Base-by-base conservation (phyloP, 2,888 invertebrate genomes). In the Drosophila pseudotalamancana region DNA sequence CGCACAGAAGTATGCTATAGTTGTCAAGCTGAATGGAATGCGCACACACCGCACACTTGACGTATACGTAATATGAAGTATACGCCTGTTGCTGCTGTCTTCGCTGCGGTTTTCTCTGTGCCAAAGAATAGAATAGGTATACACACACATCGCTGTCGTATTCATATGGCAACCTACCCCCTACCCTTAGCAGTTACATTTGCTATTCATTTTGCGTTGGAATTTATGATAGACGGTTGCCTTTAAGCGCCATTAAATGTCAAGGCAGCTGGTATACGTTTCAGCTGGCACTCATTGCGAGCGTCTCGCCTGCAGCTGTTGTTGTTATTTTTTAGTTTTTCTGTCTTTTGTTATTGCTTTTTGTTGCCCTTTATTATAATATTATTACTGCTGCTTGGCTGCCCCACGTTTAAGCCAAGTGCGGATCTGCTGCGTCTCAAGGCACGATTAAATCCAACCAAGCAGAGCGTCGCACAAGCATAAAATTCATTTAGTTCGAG, bases 1-100 rank as follows among this genome's bases (percentile, higher is more conserved):
- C 70, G 56, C 82, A 64, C 66, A 59, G 67, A 84, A 81, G 85
- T 85, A 74, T 74, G 82, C 77, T 73, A 75, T 61, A 56, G 50
- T 43, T 51, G 39, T 39, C 39, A 8, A 8, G 37, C 32, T 27
- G n/a, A 65, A 56, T 23, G 31, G 31, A 48, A 51, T 37, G n/a
- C 9, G 6, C 16, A 43, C 27, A 6, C 34, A 27, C 4, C 35
- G 18, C 6, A 34, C 21, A 43, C 35, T 37, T 19, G 40, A 37
- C 60, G 55, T 67, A 56, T 68, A 39, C 40, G 48, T 37, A 31
- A 71, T 49, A 56, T 49, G 9, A 35, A 31, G 27, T 43, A 32
- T 32, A 43, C 49, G 27, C 43, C 29, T 27, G 16, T 6, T 9
- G 34, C 34, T 72, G 72, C 72, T 54, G 18, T 19, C n/a, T 9